phyloP scores from a whole-genome alignment of 2,888 invertebrate species.

The Candidula unifasciata region DNA sequence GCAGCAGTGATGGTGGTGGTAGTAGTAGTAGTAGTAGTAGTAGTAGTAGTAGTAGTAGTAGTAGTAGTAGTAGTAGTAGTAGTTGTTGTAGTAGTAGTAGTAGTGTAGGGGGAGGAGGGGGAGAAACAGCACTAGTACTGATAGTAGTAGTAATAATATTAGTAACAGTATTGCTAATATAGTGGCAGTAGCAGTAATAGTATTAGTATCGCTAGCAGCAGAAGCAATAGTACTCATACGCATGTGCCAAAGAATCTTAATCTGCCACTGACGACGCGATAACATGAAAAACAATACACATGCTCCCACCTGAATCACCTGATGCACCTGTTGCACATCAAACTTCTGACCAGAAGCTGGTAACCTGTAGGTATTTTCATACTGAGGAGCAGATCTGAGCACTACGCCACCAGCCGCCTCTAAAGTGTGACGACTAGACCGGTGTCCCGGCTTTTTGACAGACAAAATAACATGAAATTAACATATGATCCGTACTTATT shows the following conservation, averaged over 20 bases:
- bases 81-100: not conserved
- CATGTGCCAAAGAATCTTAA: too few relatives aligned
- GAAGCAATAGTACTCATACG: not conserved
- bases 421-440: not conserved
- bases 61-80: too few relatives aligned
- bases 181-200: not conserved
- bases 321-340: slow-evolving; percentile 7
- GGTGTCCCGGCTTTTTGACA: not conserved
- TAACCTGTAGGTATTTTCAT: slow-evolving; percentile 14
- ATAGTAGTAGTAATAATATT: too few relatives aligned
- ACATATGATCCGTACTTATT: too few relatives aligned
- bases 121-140: too few relatives aligned
- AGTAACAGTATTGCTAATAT: too few relatives aligned
- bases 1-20: too few relatives aligned
- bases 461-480: not conserved
- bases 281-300: not conserved
- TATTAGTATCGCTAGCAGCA: not conserved
- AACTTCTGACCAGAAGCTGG: not conserved
- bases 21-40: too few relatives aligned
- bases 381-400: not conserved
- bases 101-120: too few relatives aligned
- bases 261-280: not conserved
- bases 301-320: slow-evolving; percentile 4
- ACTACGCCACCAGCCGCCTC: not conserved
- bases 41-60: too few relatives aligned